Evolutionary conservation across 2,888 invertebrate genomes (phyloP), one percentile per base, ranked within the genome.

Genomic region (Eremobia ochroleuca): DNA sequence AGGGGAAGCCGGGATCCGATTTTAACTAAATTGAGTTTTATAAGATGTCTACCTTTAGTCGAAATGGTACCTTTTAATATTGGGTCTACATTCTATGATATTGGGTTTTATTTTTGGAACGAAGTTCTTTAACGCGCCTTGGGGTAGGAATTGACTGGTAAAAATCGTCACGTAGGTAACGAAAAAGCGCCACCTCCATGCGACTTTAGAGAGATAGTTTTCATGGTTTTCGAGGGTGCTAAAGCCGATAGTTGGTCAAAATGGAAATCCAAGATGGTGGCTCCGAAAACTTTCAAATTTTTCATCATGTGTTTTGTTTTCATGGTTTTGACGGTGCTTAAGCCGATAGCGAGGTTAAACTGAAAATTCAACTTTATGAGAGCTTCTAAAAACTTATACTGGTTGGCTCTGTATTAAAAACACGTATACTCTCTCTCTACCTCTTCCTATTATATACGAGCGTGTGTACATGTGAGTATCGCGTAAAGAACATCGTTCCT

Each of bases 11-110:
- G 84, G 88, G 92, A 94, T 94, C 94, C 90, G 93, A 94, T 94
- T 92, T 93, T 93, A 93, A 93, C 91, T 92, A 94, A 94, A 94
- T 94, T 94, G 93, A 93, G 92, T 94, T 94, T 93, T 92, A 92
- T 93, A 93, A 92, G 92, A 93, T 91, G 90, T 91, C 91, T 87
- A 78, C 80, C 74, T 83, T 78, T 59, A 73, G 70, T 79, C 79
- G 87, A 79, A 87, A 87, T 87, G 76, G 82, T 87, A 85, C 84
- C 82, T 81, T 85, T 87, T 81, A 83, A 85, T 90, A 85, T 89
- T 86, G 82, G 75, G 37, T 82, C 76, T 73, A 84, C 83, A 79
- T 43, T 61, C 25, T 71, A 31, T 58, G 9, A 81, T 79, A 81
- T 79, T 64, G 28, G 70, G 68, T 79, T 86, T 86, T 65, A 18